Percentiles rank a stretch among this genome's conserved stretches.
These are phyloP conservation scores for Blennius ocellaris DNA, from an alignment of 2,113 vertebrate genomes.

Conservation along the genomic window DNA sequence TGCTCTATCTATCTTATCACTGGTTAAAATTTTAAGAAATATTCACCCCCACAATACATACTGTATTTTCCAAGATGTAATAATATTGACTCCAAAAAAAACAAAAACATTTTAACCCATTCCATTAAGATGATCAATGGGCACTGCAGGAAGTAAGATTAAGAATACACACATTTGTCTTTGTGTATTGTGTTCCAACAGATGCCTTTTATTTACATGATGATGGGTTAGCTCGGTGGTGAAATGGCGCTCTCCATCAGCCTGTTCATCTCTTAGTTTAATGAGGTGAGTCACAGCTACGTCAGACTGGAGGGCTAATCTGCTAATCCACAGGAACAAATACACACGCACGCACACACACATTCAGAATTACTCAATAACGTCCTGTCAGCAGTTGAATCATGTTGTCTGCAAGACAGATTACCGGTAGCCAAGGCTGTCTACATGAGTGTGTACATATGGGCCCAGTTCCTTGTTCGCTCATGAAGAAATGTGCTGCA, in stretches of 20 bases:
- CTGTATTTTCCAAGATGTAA: too few species aligned
- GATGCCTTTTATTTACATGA: neutral
- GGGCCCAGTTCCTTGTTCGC: slow-evolving; percentile 8
- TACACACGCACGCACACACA: slow-evolving; percentile 36
- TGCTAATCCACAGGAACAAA: slow-evolving; percentile 69
- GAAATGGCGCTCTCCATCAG: slow-evolving; percentile 20
- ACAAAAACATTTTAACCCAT: too few species aligned
- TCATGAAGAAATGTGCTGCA: neutral
- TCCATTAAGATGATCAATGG: neutral
- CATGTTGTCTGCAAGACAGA: slow-evolving; percentile 57
- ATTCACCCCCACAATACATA: too few species aligned
- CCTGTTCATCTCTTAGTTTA: slow-evolving; percentile 47
- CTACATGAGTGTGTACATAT: slow-evolving; percentile 17
- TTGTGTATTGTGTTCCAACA: neutral
- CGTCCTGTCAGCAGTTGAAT: slow-evolving; percentile 54
- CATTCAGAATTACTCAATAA: slow-evolving; percentile 34
- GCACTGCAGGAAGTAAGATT: neutral
- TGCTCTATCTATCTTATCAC: too few species aligned
- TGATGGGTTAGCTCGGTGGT: neutral
- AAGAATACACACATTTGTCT: neutral
- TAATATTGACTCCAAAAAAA: too few species aligned
- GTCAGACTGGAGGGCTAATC: slow-evolving; percentile 63
- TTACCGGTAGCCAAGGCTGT: slow-evolving; percentile 51
- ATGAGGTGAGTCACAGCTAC: slow-evolving; percentile 62
- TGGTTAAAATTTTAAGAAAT: too few species aligned